phyloP scores from a whole-genome alignment of 1,140 invertebrate species.

The Adelges cooleyi region DNA sequence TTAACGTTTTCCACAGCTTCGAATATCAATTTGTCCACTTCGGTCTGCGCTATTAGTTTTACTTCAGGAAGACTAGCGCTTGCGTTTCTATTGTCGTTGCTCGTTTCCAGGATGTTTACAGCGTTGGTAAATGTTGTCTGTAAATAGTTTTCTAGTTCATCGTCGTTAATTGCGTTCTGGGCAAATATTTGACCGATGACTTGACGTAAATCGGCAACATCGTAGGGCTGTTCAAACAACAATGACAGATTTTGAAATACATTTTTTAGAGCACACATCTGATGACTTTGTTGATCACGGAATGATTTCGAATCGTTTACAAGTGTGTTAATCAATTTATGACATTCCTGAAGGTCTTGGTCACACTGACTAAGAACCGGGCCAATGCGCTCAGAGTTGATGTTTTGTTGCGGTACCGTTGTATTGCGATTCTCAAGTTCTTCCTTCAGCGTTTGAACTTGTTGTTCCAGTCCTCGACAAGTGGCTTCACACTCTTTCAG shows the following conservation, averaged over 20 bases:
- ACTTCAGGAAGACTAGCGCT: not conserved
- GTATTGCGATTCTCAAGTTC: not conserved
- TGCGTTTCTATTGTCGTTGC: not conserved
- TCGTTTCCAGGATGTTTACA: not conserved
- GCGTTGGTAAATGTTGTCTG: not conserved
- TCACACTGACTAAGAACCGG: not conserved
- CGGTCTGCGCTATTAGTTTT: not conserved
- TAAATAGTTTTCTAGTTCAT: not conserved
- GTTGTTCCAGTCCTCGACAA: not conserved
- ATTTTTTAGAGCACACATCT: not conserved
- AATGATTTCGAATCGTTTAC: not conserved
- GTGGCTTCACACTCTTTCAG: constrained; percentile 13
- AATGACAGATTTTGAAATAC: not conserved
- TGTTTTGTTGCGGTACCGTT: no score
- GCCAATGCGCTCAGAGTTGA: not conserved
- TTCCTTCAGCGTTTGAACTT: not conserved
- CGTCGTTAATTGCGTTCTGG: not conserved
- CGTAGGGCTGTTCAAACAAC: not conserved
- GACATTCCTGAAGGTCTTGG: not conserved
- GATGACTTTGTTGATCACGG: not conserved
- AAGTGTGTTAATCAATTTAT: not conserved
- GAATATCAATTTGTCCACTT: not conserved
- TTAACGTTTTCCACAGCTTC: constrained; percentile 11
- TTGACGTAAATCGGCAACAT: not conserved
- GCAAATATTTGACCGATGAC: not conserved